Evolutionary conservation across 2,797 vertebrate species (phyloP).

Genomic region (Rhinella marina): DNA sequence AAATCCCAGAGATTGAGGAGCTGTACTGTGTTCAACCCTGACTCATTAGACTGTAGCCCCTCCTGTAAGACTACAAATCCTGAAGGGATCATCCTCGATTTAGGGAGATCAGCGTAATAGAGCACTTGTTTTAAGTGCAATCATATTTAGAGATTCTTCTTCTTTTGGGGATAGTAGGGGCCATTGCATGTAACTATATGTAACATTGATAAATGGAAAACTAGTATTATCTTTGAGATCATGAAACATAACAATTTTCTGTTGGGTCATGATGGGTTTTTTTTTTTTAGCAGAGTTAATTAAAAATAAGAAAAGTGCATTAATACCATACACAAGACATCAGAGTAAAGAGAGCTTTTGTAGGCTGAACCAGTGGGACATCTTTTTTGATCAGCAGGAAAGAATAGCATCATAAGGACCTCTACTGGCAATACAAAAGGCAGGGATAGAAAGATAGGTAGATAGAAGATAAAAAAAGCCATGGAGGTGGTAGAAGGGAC

Average conservation of each 20-base stretch:
- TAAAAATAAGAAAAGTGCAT: no score
- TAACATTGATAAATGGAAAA: neutral
- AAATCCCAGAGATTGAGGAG: slow-evolving; percentile 13
- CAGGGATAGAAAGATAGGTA: no score
- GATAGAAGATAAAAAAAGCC: no score
- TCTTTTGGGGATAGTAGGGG: neutral
- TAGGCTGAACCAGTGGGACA: no score
- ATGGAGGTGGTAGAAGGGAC: no score
- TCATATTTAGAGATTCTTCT: neutral
- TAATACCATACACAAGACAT: no score
- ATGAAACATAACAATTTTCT: neutral
- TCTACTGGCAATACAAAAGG: no score
- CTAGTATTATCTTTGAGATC: neutral
- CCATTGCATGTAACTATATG: neutral
- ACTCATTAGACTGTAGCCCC: slow-evolving; percentile 11
- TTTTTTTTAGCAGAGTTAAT: neutral
- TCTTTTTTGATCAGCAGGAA: no score
- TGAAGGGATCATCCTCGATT: slow-evolving; percentile 1
- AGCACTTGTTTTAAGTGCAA: neutral
- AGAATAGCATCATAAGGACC: no score
- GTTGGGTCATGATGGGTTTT: neutral
- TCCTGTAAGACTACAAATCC: neutral
- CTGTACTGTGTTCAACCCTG: neutral
- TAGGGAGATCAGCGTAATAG: neutral
- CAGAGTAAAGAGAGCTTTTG: no score